Conservation (phyloP, 1,140 invertebrate genomes). For the Coptotermes formosanus region DNA sequence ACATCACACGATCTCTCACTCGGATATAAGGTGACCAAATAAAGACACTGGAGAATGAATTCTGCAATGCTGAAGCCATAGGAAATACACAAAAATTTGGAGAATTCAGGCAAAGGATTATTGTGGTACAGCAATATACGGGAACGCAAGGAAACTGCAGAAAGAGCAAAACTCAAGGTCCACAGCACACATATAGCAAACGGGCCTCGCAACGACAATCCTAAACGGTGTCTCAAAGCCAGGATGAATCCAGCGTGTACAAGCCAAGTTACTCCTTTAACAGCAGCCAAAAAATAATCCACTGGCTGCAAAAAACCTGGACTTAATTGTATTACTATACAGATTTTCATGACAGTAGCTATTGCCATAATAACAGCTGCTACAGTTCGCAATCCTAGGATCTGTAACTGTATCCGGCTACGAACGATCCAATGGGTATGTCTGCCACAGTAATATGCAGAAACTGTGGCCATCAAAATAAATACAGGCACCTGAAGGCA, state of each 20-base stretch:
- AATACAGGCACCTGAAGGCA: conserved; percentile 62
- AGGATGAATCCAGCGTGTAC: conserved; percentile 74
- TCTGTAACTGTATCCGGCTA: not conserved
- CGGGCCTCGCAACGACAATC: conserved; percentile 61
- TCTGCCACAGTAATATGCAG: conserved; percentile 73
- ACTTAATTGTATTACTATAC: not conserved
- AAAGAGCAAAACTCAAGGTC: conserved; percentile 61
- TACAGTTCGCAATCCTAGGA: not conserved
- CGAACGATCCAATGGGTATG: conserved; percentile 45
- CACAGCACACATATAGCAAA: conserved; percentile 63
- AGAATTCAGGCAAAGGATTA: conserved; percentile 42
- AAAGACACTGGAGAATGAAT: conserved; percentile 45
- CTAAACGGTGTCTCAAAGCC: conserved; percentile 61
- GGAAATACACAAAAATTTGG: conserved; percentile 45
- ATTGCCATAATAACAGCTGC: conserved; percentile 1
- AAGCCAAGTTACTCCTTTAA: conserved; percentile 72
- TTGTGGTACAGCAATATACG: conserved; percentile 41
- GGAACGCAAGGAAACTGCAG: conserved; percentile 55
- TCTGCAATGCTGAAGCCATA: conserved; percentile 49
- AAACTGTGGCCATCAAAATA: conserved; percentile 66
- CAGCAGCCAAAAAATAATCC: conserved; percentile 66
- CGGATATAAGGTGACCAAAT: conserved; percentile 18
- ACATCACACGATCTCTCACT: conserved; percentile 19
- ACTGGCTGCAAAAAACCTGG: conserved; percentile 41
- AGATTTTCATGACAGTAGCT: conserved; percentile 7